phyloP scores from a whole-genome alignment of 2,888 invertebrate species.

The Microctonus brassicae region DNA sequence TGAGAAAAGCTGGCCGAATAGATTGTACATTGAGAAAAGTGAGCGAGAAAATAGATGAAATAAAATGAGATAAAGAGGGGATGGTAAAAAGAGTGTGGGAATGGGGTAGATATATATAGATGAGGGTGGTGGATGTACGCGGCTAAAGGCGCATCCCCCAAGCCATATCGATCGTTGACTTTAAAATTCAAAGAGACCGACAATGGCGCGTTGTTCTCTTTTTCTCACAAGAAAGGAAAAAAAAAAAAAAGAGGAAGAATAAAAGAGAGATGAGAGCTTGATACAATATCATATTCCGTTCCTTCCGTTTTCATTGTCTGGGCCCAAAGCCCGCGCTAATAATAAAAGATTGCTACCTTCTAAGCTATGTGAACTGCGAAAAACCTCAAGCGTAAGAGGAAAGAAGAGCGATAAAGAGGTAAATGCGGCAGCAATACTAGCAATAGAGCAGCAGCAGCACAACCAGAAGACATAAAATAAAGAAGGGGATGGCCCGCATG shows the following conservation, averaged over 20 bases:
- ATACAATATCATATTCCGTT: constrained; percentile 70
- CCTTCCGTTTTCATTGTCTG: constrained; percentile 70
- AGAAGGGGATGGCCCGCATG: constrained; percentile 27
- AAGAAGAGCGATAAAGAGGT: constrained; percentile 36
- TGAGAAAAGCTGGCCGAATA: constrained; percentile 1
- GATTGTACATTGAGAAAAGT: neutral
- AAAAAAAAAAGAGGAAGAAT: no score
- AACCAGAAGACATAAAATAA: constrained; percentile 27
- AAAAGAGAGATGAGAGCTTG: constrained; percentile 6
- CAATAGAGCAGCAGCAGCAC: constrained; percentile 25
- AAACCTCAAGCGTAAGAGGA: constrained; percentile 34
- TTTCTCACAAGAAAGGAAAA: constrained; percentile 37
- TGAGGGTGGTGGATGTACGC: constrained; percentile 32
- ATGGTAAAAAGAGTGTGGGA: constrained; percentile 35
- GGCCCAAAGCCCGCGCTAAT: constrained; percentile 69
- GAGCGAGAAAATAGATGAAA: neutral
- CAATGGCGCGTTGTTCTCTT: constrained; percentile 66
- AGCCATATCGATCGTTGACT: constrained; percentile 69
- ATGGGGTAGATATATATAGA: constrained; percentile 7
- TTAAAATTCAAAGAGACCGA: constrained; percentile 71
- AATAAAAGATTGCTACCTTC: constrained; percentile 70
- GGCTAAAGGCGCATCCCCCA: constrained; percentile 66
- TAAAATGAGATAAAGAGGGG: constrained; percentile 26
- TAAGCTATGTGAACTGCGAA: constrained; percentile 59
- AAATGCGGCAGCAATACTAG: constrained; percentile 29